Conservation (phyloP, 1,140 invertebrate species). For the Dendroctonus ponderosae region DNA sequence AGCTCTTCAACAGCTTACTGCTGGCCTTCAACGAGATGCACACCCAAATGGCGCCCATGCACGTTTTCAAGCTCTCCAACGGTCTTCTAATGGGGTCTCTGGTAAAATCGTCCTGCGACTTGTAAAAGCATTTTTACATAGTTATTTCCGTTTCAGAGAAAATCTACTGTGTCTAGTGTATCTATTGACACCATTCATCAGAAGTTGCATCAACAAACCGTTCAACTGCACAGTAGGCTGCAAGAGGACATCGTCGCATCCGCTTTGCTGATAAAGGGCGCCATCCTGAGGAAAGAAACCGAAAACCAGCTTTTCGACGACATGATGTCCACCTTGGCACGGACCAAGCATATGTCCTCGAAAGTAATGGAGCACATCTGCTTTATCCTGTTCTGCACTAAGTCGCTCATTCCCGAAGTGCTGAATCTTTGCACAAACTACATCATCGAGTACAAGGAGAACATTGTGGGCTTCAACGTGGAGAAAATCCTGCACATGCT, state of each 20-base stretch:
- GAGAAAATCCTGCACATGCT: conserved; percentile 54
- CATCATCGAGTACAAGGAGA: conserved; percentile 46
- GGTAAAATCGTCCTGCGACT: neutral
- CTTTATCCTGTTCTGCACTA: conserved; percentile 47
- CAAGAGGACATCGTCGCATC: neutral
- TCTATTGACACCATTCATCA: neutral
- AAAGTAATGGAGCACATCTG: conserved; percentile 50
- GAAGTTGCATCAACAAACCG: conserved; percentile 9
- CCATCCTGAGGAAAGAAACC: conserved; percentile 23
- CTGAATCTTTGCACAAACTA: conserved; percentile 52
- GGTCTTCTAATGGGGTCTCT: conserved; percentile 33
- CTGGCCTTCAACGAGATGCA: conserved; percentile 46
- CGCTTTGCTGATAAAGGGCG: conserved; percentile 25
- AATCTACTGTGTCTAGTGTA: neutral
- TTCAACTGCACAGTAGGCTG: conserved; percentile 13
- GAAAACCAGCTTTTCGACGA: conserved; percentile 21
- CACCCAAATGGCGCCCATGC: conserved; percentile 46
- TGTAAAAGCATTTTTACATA: neutral
- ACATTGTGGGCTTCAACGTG: conserved; percentile 52
- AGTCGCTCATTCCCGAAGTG: conserved; percentile 50
- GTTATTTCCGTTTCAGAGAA: neutral
- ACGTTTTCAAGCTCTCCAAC: conserved; percentile 48
- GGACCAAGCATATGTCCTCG: conserved; percentile 46
- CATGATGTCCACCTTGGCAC: conserved; percentile 21
- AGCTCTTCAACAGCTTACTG: conserved; percentile 46